phyloP scores from a whole-genome alignment of 2,113 vertebrate species.

The Egretta garzetta region DNA sequence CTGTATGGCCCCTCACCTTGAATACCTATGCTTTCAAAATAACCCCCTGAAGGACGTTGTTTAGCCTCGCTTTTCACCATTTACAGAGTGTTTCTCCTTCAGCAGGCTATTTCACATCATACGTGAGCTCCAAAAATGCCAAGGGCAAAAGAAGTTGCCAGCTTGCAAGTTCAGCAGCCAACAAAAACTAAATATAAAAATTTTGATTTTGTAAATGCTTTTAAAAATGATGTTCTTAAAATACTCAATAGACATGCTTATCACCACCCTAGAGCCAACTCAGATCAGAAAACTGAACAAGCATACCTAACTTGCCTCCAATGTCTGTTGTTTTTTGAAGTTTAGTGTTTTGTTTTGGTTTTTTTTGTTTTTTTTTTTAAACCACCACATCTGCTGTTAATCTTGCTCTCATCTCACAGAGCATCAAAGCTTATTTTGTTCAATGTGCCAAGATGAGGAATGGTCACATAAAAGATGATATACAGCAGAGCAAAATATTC shows the following conservation, averaged over 20 bases:
- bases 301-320: neutral
- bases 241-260: neutral
- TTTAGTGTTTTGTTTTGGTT: neutral
- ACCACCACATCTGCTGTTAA: slow-evolving; percentile 23
- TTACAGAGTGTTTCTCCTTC: neutral
- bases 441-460: neutral
- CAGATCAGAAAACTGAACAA: neutral
- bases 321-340: neutral
- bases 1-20: neutral
- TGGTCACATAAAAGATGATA: slow-evolving; percentile 15
- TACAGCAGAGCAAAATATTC: slow-evolving; percentile 6
- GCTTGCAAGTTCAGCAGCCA: neutral
- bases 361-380: neutral
- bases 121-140: neutral
- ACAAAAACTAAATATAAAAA: neutral
- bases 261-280: neutral
- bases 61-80: neutral
- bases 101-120: neutral
- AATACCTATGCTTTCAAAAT: neutral
- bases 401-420: neutral
- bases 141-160: neutral
- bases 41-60: fast-evolving
- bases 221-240: neutral
- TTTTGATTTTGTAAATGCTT: neutral
- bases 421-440: slow-evolving; percentile 32